Base-by-base conservation (phyloP, 2,797 vertebrate species). In the Muscicapa comitata region DNA sequence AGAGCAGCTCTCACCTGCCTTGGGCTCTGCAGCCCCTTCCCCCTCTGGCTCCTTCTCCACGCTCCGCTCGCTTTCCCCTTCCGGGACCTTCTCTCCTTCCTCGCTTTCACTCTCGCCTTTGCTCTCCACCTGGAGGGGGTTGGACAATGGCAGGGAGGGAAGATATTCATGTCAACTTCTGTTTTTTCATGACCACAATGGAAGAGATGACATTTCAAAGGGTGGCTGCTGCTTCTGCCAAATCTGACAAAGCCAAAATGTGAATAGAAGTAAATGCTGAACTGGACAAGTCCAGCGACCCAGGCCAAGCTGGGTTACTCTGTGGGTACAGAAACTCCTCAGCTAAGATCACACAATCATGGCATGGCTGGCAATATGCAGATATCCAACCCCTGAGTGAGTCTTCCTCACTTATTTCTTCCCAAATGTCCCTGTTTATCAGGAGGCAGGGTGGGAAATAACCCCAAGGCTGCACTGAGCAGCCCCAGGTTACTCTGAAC, bases 51-150 rank as follows among this genome's bases (percentile, higher is more conserved):
- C 98, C 72, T 98, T 98, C 73, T 98, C 98, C 7, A 43, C 3
- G 3, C 8, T 95, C 54, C 97, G 97, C 81, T 98, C 98, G 24
- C 73, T 96, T 48, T 97, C 98, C 94, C 97, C 97, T n/a, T 98
- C 97, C 17, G 94, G 96, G 7, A 23, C 59, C 76, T 98, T 98
- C 73, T 97, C 97, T 1, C 90, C 82, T n/a, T 98, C 98, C 71
- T 97, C 97, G 0, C 6, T 25, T 71, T 98, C 98, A 54, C 88
- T 94, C 85, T 98, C 98, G 0, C 87, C 97, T 98, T 97, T 98
- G 82, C 16, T 97, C 94, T 98, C 98, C 75, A 92, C 94, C 98
- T 98, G 23, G 16, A 73, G 25, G 62, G 33, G 67, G 2, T 51
- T 19, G 38, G 37, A 86, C 26, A 78, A 7, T 15, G 50, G 17